Conservation (phyloP, 2,113 vertebrate species). For the human region DNA sequence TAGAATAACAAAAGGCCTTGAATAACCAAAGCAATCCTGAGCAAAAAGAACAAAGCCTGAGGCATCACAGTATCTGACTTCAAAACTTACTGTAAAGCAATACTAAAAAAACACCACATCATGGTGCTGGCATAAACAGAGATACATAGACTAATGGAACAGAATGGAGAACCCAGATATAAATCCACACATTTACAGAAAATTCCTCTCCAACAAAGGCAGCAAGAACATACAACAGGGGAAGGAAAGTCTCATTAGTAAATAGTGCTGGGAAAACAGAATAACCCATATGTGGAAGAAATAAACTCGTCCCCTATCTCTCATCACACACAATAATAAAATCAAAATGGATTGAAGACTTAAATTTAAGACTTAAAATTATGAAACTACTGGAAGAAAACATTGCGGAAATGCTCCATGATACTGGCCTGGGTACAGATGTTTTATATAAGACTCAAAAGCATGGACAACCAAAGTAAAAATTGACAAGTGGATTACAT, state of each 20-base stretch:
- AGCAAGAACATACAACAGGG: background rate
- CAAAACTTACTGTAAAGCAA: background rate
- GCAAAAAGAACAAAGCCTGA: background rate
- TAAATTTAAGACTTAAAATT: background rate
- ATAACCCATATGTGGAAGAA: background rate
- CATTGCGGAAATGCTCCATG: background rate
- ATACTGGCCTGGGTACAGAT: background rate
- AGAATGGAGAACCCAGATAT: background rate
- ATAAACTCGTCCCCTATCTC: background rate
- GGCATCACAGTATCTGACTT: background rate
- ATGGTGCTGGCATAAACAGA: background rate
- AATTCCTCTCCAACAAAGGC: background rate
- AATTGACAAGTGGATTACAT: background rate
- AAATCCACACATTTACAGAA: background rate
- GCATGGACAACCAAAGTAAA: background rate
- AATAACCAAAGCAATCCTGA: background rate
- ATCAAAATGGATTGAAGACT: background rate
- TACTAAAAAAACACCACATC: background rate
- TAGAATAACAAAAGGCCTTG: background rate
- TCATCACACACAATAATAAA: background rate
- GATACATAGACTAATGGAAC: background rate
- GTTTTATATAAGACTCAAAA: background rate
- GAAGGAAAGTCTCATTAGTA: background rate
- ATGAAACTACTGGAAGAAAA: background rate
- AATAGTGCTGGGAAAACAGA: background rate